A percentile compares a stretch with the other conserved stretches of the same genome.
These are phyloP conservation scores for Balaenoptera acutorostrata DNA, from an alignment of 2,113 vertebrate species.

Conservation along the genomic window DNA sequence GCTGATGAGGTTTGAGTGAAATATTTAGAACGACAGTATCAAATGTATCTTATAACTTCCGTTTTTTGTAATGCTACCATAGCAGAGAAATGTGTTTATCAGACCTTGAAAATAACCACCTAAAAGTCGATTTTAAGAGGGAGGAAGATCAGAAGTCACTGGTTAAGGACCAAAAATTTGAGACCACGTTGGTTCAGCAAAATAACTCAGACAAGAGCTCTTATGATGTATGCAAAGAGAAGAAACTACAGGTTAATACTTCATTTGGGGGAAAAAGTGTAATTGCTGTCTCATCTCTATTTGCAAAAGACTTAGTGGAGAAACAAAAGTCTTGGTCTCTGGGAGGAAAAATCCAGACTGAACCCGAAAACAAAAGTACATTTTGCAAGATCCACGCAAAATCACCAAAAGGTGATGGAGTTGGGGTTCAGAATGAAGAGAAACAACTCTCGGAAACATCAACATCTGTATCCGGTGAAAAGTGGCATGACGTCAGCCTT, in stretches of 20 bases:
- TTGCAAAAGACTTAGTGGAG: conserved; percentile 66
- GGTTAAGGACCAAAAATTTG: conserved; percentile 52
- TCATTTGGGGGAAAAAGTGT: conserved; percentile 43
- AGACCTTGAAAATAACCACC: conserved; percentile 69
- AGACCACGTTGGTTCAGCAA: conserved; percentile 54
- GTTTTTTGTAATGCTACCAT: conserved; percentile 63
- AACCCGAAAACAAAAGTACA: conserved; percentile 44
- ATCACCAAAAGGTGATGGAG: conserved; percentile 2
- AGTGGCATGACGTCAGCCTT: conserved; percentile 38
- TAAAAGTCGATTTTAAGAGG: conserved; percentile 52
- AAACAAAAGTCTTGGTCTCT: conserved; percentile 53
- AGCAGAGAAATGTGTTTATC: conserved; percentile 73
- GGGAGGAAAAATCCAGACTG: conserved; percentile 68
- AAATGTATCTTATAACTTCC: neutral
- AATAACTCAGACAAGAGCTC: conserved; percentile 48
- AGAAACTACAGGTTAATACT: conserved; percentile 50
- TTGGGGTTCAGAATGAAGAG: neutral
- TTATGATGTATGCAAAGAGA: conserved; percentile 54
- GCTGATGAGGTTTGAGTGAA: neutral
- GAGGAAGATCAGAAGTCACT: conserved; percentile 56
- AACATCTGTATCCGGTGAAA: neutral
- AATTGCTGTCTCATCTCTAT: neutral
- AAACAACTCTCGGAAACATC: neutral
- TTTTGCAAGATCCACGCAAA: neutral
- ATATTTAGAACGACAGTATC: neutral